Conservation (phyloP, 1,140 invertebrate species). For the Papilio aristodemus region DNA sequence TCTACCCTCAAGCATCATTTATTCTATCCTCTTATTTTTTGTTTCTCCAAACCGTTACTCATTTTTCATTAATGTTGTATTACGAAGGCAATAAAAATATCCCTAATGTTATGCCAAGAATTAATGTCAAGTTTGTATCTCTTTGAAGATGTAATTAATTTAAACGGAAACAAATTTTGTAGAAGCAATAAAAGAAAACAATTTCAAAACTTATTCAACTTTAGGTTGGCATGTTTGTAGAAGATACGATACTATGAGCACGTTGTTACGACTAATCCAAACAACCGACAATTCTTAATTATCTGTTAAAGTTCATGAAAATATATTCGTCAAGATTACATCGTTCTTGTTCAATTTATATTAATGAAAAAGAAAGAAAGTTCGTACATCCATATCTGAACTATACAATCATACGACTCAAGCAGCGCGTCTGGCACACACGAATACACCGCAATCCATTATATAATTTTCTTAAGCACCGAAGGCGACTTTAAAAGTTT, state of each 20-base stretch:
- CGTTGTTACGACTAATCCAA: no score
- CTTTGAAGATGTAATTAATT: neutral
- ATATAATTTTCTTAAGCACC: neutral
- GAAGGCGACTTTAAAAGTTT: neutral
- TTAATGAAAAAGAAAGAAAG: no score
- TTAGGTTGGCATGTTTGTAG: no score
- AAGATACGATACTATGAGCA: no score
- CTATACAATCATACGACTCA: no score
- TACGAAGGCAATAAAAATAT: neutral
- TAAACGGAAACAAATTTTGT: neutral
- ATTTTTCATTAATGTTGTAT: slow-evolving; percentile 14
- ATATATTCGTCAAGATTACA: no score
- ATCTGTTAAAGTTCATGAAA: no score
- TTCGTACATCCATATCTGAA: no score
- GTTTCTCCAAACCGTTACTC: slow-evolving; percentile 6
- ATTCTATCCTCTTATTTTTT: slow-evolving; percentile 25
- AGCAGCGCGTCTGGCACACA: neutral
- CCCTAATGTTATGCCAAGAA: neutral
- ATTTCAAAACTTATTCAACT: no score
- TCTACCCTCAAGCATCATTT: slow-evolving; percentile 17
- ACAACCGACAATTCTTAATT: no score
- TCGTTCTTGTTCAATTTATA: no score
- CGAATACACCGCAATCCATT: neutral
- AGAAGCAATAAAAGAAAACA: no score
- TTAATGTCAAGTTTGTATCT: neutral